These are phyloP conservation scores for Columbina picui DNA, from an alignment of 2,113 vertebrate species.

Conservation along the genomic window DNA sequence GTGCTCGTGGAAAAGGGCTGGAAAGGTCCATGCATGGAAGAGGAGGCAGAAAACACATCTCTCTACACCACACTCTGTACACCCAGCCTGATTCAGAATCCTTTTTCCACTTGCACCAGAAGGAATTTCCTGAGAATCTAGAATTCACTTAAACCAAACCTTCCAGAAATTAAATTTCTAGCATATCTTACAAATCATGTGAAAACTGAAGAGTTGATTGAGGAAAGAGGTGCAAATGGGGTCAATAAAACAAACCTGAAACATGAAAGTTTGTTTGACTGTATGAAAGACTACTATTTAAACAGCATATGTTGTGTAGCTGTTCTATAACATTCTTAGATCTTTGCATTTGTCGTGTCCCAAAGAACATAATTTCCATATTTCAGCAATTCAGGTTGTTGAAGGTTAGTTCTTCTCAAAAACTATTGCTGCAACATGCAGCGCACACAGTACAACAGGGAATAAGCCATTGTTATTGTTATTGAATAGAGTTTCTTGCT, in stretches of 20 bases:
- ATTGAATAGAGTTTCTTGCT: constrained; percentile 11
- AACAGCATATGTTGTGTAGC: background rate
- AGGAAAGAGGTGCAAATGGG: background rate
- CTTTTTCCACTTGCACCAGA: background rate
- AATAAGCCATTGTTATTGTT: background rate
- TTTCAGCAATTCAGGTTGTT: background rate
- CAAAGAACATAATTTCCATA: background rate
- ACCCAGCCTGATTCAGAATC: background rate
- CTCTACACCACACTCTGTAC: background rate
- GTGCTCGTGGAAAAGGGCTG: rapidly evolving
- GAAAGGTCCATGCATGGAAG: background rate
- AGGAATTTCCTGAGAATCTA: background rate
- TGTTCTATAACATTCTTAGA: background rate
- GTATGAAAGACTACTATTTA: background rate
- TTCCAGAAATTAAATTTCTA: background rate
- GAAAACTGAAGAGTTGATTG: background rate
- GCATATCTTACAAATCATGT: background rate
- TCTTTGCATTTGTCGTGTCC: background rate
- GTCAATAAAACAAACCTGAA: background rate
- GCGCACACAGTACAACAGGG: background rate
- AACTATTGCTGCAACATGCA: background rate
- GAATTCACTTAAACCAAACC: background rate
- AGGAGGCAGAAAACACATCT: background rate
- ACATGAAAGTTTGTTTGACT: background rate
- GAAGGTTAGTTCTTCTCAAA: background rate